Base-by-base conservation (phyloP, 2,888 invertebrate species). In the Eupsilia transversa region DNA sequence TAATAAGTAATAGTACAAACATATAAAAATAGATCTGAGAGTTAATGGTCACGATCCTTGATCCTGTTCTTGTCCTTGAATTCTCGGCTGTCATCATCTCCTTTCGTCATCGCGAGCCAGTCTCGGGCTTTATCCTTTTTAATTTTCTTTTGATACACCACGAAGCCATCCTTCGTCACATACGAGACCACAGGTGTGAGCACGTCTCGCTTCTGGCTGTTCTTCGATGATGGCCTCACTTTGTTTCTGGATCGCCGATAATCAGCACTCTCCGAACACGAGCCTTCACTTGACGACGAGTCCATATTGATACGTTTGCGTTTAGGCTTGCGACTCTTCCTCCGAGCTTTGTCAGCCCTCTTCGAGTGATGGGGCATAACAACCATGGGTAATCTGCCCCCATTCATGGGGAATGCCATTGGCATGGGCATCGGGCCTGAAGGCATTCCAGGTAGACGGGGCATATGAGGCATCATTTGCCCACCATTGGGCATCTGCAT, bases 111-210 rank as follows among this genome's bases (percentile, higher is more conserved):
- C 35, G 93, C 91, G 66, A 96, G 81, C 95, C 95, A 96, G 66
- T 96, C 94, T 61, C 89, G 93, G 1, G 94, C 94, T 54, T 90
- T 93, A 3, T 95, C 93, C 38, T 92, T 94, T 79, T 92, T 93
- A 43, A 96, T 93, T 78, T 93, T 95, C 83, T 95, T 96, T 86
- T 95, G 94, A 74, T 94, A 96, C 2, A 95, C 91, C 5, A 95
- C 94, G 57, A 93, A 93, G 0, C 96, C 96, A 72, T 94, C 93
- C 64, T 93, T 93, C 1, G 95, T 95, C 0, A 96, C 91, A 63
- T 96, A 96, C 0, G 96, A 96, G 0, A 96, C 93, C 0, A 96
- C 94, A 2, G 96, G 96, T 10, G 94, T 95, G 3, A 96, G 80
- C 0, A 95, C 93, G 74, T 94, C 91, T 0, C 90, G 87, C 30